Evolutionary conservation across 1,140 invertebrate species (phyloP), one percentile per base, ranked within the genome.

Genomic region (Phymastichus coffea): DNA sequence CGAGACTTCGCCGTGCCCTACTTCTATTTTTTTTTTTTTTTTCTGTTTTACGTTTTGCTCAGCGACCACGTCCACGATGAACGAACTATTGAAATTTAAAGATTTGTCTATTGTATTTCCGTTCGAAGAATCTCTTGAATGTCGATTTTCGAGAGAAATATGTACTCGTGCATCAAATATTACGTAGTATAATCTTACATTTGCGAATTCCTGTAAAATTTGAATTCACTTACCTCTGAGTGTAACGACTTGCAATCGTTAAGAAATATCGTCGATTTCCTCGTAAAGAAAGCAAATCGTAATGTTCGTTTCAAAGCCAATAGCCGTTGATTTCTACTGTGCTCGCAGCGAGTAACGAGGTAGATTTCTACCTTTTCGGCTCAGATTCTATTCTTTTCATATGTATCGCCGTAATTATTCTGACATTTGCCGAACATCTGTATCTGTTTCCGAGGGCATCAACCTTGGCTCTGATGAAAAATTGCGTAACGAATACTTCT

Each of bases 41-140:
- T n/a, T n/a, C n/a, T n/a, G n/a, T n/a, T n/a, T n/a, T 30, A 15
- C 17, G 17, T 43, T 12, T 43, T 30, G 10, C 30, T 47, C 47
- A 23, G 41, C 22, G 26, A 28, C 38, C 52, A 8, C 30, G 17
- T 59, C 28, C 26, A 53, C 20, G 19, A 53, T 30, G 6, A 37
- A 25, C 46, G 44, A 58, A 44, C 4, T 17, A 52, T 58, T 46
- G 0, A 44, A 25, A 3, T 20, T 26, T 25, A 37, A 44, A 30
- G 33, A 52, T 44, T 51, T 44, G 28, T 35, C 22, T 22, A 49
- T 9, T 44, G 37, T 52, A 19, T 44, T 52, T 59, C 15, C 38
- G 57, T 59, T 53, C 30, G 38, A 53, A 59, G 4, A n/a, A n/a
- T n/a, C n/a, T n/a, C n/a, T 52, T 51, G 15, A 52, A 53, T 59